Base-by-base conservation (phyloP, 1,140 invertebrate species). In the Polyergus mexicanus region DNA sequence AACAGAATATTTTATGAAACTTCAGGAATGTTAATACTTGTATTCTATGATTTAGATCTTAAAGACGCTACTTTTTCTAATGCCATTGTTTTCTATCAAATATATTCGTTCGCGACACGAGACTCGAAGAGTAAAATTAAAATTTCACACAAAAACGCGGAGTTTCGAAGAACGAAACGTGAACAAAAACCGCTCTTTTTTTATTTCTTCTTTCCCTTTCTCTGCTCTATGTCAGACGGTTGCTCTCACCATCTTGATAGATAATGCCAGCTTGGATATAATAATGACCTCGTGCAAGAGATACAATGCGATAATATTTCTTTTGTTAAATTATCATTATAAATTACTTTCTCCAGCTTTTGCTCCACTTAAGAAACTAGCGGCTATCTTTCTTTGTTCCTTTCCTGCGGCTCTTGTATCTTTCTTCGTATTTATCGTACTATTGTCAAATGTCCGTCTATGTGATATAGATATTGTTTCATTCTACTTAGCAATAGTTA, bases 301-400 rank as follows among this genome's bases (percentile, higher is more conserved):
- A 60, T 76, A 88, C 89, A 91, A 90, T 90, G 72, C 85, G 72
- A 90, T 90, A 89, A 87, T 92, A 87, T 92, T 92, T 92, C 74
- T 89, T 85, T 87, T 92, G 88, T 60, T 84, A 91, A 92, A 90
- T 91, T 92, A 91, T 92, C 86, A 84, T n/a, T n/a, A n/a, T n/a
- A n/a, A n/a, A n/a, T n/a, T 85, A 75, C 66, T 63, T 65, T 88
- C 58, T 75, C 66, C 19, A 76, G 86, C 76, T 85, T 91, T 74
- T 76, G n/a, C 56, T 77, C 69, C 83, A 87, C 58, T 60, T 78
- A 13, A 41, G 54, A 74, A 83, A 83, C 68, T 25, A 28, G 44
- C 13, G 32, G 41, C 22, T 80, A 63, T 8, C 16, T 84, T n/a
- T 47, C 65, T 41, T 84, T 28, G 19, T 47, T 32, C 54, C 19